Evolutionary conservation across 2,888 invertebrate species (phyloP), one percentile per base, ranked within the genome.

Genomic region (Mesorhabditis spiculigera): DNA sequence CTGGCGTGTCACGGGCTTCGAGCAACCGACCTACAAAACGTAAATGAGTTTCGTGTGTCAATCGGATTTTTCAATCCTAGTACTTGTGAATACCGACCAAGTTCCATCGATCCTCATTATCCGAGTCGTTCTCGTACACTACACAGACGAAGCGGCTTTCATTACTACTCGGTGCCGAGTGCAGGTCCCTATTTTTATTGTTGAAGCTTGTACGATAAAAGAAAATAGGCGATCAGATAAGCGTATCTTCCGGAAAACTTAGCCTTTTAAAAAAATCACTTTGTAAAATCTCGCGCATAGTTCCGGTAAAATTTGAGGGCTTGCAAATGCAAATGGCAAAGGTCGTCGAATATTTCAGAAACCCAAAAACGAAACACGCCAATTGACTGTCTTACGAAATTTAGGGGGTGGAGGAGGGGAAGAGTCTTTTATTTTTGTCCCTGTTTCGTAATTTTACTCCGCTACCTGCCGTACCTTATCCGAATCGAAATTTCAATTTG

Each of bases 101-200:
- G n/a, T 50, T 50, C 58, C 58, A 50, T 50, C 58, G 58, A 50
- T 50, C 58, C 58, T 50, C 58, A 50, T 50, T 50, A n/a, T 50
- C 58, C n/a, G 58, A 50, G 58, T 50, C 58, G 58, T 50, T 50
- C n/a, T 50, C 58, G 58, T 50, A 50, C 8, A 50, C 58, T 13
- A n/a, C 58, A n/a, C 58, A 50, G n/a, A 50, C 58, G n/a, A 50
- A 50, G 8, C 58, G 58, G 58, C n/a, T 50, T n/a, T 50, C 58
- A 50, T 50, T 50, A 13, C 10, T 13, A 13, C 10, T 50, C n/a
- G 1, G 58, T n/a, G 58, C 10, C 10, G 8, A n/a, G 8, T 50
- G 58, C 58, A 50, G n/a, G 58, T 50, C 58, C n/a, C 58, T 10
- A n/a, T 13, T 28, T 28, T 28, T 28, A 28, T 28, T 28, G 28